Conservation (phyloP, 2,797 vertebrate genomes). For the Pelobates cultripes region DNA sequence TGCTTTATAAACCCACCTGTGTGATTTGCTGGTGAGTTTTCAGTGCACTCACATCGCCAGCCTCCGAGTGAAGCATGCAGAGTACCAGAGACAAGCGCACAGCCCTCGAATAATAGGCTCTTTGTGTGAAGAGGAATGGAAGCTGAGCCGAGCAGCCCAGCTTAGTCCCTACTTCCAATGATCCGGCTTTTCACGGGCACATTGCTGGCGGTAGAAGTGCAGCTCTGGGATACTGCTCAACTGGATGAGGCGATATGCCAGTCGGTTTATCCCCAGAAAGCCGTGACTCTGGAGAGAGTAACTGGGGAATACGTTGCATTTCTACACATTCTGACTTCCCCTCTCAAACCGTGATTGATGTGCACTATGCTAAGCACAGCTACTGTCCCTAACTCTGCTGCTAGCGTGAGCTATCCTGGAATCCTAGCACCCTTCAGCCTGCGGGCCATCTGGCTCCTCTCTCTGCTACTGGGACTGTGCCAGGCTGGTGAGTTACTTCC, state of each 20-base stretch:
- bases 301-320: not conserved
- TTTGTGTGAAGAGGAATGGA: conserved; percentile 43
- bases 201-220: conserved; percentile 24
- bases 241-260: conserved; percentile 40
- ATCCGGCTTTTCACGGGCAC: not conserved
- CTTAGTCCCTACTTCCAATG: conserved; percentile 23
- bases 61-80: not conserved
- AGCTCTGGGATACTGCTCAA: not conserved
- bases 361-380: conserved; percentile 32
- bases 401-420: not conserved
- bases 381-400: conserved; percentile 12
- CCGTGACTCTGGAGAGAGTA: conserved; percentile 21
- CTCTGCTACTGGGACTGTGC: conserved; percentile 68
- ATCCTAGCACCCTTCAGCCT: conserved; percentile 49
- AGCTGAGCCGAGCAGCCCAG: not conserved
- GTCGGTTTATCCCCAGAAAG: conserved; percentile 5
- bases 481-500: conserved; percentile 71
- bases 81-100: not conserved
- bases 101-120: conserved; percentile 26
- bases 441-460: conserved; percentile 67
- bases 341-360: conserved; percentile 7
- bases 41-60: not conserved
- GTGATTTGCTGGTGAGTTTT: not conserved
- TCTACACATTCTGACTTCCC: not conserved
- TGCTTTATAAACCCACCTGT: conserved; percentile 41